These are phyloP conservation scores for Tridacna crocea DNA, from an alignment of 2,888 invertebrate genomes.

Conservation along the genomic window DNA sequence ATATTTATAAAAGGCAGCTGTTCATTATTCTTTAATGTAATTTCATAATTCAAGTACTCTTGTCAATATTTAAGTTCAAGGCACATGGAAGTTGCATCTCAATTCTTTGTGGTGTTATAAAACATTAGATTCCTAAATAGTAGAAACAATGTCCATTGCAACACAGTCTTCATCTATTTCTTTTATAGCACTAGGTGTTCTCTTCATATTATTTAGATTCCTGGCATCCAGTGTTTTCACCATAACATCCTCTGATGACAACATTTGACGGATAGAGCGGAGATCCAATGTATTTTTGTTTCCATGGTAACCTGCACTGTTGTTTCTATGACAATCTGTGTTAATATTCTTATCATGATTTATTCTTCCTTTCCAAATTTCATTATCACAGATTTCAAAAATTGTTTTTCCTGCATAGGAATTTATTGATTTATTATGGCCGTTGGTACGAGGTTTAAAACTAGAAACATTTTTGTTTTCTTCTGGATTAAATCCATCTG, in stretches of 20 bases:
- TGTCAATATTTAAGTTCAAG: not conserved
- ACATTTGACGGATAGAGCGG: constrained; percentile 69
- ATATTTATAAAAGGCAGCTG: not conserved
- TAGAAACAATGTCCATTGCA: constrained; percentile 65
- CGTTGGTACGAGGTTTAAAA: constrained; percentile 17
- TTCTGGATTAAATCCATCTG: constrained; percentile 5
- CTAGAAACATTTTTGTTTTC: not conserved
- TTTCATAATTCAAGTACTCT: too few relatives aligned
- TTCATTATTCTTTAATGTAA: too few relatives aligned
- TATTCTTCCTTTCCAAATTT: constrained; percentile 63
- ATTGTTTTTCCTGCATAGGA: constrained; percentile 55
- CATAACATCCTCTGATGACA: constrained; percentile 73
- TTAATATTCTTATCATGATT: constrained; percentile 26
- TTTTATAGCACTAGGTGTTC: constrained; percentile 60
- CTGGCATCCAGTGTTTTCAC: constrained; percentile 68
- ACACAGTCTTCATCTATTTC: constrained; percentile 66
- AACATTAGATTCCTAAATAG: constrained; percentile 32
- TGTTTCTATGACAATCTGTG: constrained; percentile 20
- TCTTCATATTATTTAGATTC: constrained; percentile 56
- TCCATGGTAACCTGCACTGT: constrained; percentile 18
- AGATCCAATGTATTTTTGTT: constrained; percentile 63
- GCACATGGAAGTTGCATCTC: not conserved
- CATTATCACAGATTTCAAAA: constrained; percentile 64
- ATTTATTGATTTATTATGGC: constrained; percentile 28
- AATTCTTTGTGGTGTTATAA: not conserved